Evolutionary conservation across 2,797 vertebrate species (phyloP).

Genomic region (Sebastes variabilis): DNA sequence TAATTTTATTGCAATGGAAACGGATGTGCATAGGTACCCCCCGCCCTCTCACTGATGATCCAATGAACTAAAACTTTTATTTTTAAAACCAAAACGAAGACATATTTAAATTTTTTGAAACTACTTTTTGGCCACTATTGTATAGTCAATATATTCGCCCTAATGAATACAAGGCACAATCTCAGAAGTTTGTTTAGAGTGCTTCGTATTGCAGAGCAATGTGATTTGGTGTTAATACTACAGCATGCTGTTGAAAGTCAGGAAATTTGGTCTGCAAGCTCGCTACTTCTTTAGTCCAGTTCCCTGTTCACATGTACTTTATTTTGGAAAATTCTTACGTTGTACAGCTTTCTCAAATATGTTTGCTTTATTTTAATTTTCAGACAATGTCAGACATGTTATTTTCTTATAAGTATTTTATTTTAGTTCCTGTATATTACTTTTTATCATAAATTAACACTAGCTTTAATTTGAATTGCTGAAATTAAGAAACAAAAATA

Average conservation of each 20-base stretch:
- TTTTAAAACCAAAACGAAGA: constrained; percentile 71
- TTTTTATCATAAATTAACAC: constrained; percentile 91
- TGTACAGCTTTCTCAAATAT: constrained; percentile 82
- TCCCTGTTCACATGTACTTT: constrained; percentile 72
- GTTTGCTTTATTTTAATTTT: constrained; percentile 86
- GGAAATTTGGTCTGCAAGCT: constrained; percentile 77
- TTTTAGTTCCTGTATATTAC: constrained; percentile 90
- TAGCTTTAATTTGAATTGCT: constrained; percentile 91
- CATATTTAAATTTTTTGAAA: constrained; percentile 75
- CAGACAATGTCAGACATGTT: constrained; percentile 88
- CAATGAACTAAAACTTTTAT: constrained; percentile 49
- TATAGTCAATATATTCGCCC: constrained; percentile 74
- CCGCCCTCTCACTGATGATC: constrained; percentile 56
- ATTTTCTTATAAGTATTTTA: constrained; percentile 86
- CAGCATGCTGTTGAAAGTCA: constrained; percentile 77
- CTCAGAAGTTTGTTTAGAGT: constrained; percentile 75
- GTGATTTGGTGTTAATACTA: constrained; percentile 79
- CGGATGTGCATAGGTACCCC: constrained; percentile 71
- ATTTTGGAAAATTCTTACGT: constrained; percentile 79
- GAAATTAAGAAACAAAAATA: constrained; percentile 76
- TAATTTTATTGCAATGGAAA: constrained; percentile 76
- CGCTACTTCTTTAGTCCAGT: constrained; percentile 76
- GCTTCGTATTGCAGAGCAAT: constrained; percentile 74
- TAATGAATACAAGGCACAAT: constrained; percentile 71
- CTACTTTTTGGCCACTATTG: constrained; percentile 75